Percentiles rank a stretch among this genome's conserved stretches.
These are phyloP conservation scores for Campopleginae sp. DNA, from an alignment of 2,888 invertebrate genomes.

Conservation along the genomic window DNA sequence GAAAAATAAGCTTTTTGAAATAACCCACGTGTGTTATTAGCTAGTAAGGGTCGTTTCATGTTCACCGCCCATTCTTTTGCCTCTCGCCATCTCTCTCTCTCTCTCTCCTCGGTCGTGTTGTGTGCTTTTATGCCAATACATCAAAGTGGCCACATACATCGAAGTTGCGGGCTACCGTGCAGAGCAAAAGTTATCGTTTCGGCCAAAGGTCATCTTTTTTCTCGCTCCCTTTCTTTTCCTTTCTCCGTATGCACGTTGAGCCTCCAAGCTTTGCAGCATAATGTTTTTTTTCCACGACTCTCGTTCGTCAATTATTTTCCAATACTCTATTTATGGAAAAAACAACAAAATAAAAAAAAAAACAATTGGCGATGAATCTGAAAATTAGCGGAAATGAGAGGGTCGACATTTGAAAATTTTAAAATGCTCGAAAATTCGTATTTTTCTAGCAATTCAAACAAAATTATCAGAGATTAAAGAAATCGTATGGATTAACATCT, in stretches of 20 bases:
- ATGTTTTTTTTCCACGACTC: constrained; percentile 16
- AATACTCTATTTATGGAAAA: no score
- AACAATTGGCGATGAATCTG: no score
- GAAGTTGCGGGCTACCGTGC: constrained; percentile 70
- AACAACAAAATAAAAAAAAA: no score
- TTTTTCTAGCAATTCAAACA: no score
- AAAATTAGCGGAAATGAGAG: no score
- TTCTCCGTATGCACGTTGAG: background rate
- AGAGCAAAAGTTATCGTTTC: constrained; percentile 71
- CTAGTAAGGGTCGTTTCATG: constrained; percentile 83
- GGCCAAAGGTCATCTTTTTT: constrained; percentile 60
- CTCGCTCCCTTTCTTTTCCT: background rate
- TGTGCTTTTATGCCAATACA: constrained; percentile 81
- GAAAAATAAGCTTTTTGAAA: constrained; percentile 83
- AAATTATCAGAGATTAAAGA: no score
- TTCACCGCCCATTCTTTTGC: constrained; percentile 82
- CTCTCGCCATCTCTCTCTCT: constrained; percentile 24
- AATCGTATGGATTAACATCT: no score
- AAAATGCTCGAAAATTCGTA: no score
- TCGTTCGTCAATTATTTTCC: constrained; percentile 38
- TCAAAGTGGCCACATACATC: constrained; percentile 79
- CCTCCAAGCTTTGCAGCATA: background rate
- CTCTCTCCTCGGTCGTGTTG: constrained; percentile 41
- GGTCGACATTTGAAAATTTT: no score
- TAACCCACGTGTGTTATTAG: constrained; percentile 83